These are phyloP conservation scores for Triplophysa dalaica DNA, from an alignment of 2,113 vertebrate genomes.

Conservation along the genomic window DNA sequence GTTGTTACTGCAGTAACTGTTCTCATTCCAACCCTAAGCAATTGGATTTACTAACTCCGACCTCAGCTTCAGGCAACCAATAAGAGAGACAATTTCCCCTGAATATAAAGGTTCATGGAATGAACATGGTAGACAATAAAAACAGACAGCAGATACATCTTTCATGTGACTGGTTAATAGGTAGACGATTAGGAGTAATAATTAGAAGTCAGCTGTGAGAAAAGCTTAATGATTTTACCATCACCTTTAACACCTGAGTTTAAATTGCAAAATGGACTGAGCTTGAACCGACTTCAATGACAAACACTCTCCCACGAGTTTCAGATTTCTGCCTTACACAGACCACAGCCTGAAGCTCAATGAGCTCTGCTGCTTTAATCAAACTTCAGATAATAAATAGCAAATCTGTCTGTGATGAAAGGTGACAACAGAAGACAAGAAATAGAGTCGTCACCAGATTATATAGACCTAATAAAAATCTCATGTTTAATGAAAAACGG, in stretches of 20 bases:
- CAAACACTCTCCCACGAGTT: constrained; percentile 30
- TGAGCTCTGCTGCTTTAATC: constrained; percentile 31
- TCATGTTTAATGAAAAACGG: constrained; percentile 50
- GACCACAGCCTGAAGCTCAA: constrained; percentile 23
- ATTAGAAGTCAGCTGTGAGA: not conserved
- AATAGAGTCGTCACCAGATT: constrained; percentile 38
- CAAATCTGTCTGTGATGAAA: constrained; percentile 38
- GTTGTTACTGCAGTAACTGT: constrained; percentile 59
- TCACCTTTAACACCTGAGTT: not conserved
- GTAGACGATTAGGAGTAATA: not conserved
- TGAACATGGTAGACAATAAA: constrained; percentile 5
- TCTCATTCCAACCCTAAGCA: constrained; percentile 51
- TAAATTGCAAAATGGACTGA: not conserved
- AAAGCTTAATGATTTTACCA: not conserved
- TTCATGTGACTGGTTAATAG: not conserved
- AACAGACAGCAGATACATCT: not conserved
- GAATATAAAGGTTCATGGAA: constrained; percentile 7
- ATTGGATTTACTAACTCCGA: constrained; percentile 59
- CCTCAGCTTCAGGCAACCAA: constrained; percentile 43
- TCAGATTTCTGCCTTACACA: constrained; percentile 17
- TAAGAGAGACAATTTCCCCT: constrained; percentile 4
- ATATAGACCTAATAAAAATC: constrained; percentile 47
- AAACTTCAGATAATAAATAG: constrained; percentile 45
- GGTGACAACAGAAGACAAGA: constrained; percentile 41
- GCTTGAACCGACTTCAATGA: not conserved